Base-by-base conservation (phyloP, 2,888 invertebrate species). In the Caenorhabditis japonica region DNA sequence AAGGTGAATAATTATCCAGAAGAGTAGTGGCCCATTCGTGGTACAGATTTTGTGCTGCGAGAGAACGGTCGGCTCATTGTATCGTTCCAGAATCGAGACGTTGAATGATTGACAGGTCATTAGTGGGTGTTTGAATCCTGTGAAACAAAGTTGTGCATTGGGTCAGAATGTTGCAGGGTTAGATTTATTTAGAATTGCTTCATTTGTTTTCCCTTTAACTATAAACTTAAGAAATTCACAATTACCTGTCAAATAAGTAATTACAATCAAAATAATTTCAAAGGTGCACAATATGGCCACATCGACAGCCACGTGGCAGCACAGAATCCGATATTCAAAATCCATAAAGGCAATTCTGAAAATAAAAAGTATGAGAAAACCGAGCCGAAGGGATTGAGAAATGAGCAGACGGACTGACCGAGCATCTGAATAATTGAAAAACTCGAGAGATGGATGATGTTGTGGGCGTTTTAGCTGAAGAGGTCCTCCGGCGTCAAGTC, bases 231-330 rank as follows among this genome's bases (percentile, higher is more conserved):
- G n/a, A n/a, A n/a, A n/a, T n/a, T n/a, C n/a, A n/a, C n/a, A n/a
- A n/a, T 44, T 27, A 80, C 80, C 76, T 66, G 78, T 75, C 41
- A 80, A 55, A 46, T 79, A 80, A 10, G 76, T 69, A 1, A 59
- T 23, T 1, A 77, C 64, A 55, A 80, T 78, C 10, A 75, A 75
- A 13, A 75, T 59, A 10, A 76, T 62, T 53, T 80, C 80, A 23
- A 73, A 19, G 3, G 72, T 56, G 34, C 77, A 66, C 51, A 79
- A 59, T 13, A 79, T 43, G 0, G 78, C 69, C 8, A 77, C 72
- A 25, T 76, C 75, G 12, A 79, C 75, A n/a, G 73, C 73, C 46
- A 80, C 79, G 55, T 80, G 79, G 61, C 76, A 77, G 58, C 78
- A 80, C 2, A 80, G 61, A 41, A 75, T 69, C 15, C 75, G 75